A percentile compares a stretch with the other conserved stretches of the same genome.
Evolutionary conservation across 2,113 vertebrate species (phyloP).

Genomic region (Pleuronectes platessa): DNA sequence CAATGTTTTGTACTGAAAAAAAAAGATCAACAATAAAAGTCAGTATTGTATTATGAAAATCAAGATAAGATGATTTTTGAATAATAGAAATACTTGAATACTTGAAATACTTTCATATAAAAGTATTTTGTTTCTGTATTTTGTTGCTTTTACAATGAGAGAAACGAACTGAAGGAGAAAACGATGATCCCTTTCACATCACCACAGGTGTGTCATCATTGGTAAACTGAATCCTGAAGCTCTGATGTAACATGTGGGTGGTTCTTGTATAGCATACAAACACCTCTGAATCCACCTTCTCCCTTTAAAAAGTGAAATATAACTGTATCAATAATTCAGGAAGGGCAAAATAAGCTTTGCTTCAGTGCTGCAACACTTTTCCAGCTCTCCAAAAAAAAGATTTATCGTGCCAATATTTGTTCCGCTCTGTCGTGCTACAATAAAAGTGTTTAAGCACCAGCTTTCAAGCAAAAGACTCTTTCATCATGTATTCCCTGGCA

Average conservation of each 20-base stretch:
- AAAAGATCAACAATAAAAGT: too few species aligned
- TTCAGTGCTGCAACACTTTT: not conserved
- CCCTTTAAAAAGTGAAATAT: slow-evolving; percentile 19
- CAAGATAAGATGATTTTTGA: too few species aligned
- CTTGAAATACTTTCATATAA: too few species aligned
- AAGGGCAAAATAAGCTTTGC: not conserved
- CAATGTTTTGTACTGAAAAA: not conserved
- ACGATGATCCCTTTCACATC: too few species aligned
- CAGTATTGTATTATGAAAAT: too few species aligned
- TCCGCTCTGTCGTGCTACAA: not conserved
- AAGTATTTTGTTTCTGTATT: too few species aligned
- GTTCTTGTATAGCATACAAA: slow-evolving; percentile 31
- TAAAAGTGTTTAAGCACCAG: slow-evolving; percentile 11
- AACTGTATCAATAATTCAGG: not conserved
- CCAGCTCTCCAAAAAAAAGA: not conserved
- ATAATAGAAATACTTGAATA: too few species aligned
- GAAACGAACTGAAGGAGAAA: too few species aligned
- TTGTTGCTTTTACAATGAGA: too few species aligned
- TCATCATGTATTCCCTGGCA: slow-evolving; percentile 1
- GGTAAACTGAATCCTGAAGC: not conserved
- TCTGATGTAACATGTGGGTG: slow-evolving; percentile 57
- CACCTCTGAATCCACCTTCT: slow-evolving; percentile 32
- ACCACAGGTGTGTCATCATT: not conserved
- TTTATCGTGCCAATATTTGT: not conserved
- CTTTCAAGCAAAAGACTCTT: not conserved